Conservation (phyloP, 2,888 invertebrate species). For the Pachydiplax longipennis region DNA sequence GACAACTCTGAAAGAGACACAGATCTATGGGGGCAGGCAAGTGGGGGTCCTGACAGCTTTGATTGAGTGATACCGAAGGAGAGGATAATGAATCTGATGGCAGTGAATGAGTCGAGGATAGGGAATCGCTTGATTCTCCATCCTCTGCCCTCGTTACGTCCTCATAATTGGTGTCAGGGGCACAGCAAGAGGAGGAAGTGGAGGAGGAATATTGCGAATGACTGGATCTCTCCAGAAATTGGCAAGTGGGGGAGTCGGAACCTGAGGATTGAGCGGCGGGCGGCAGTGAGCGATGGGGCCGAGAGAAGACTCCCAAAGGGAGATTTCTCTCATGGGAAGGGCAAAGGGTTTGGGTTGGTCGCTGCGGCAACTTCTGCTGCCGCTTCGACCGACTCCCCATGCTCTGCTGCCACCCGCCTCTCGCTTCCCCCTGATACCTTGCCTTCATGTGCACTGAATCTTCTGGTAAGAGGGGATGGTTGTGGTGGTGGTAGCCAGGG, state of each 20-base stretch:
- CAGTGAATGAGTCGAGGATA: constrained; percentile 41
- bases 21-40: constrained; percentile 27
- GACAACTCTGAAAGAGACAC: constrained; percentile 36
- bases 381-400: constrained; percentile 26
- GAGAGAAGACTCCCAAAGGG: constrained; percentile 37
- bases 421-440: constrained; percentile 46
- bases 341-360: constrained; percentile 34
- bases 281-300: constrained; percentile 46
- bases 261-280: constrained; percentile 40
- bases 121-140: constrained; percentile 39
- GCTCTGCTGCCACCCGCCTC: constrained; percentile 46
- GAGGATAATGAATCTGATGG: constrained; percentile 44
- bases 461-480: constrained; percentile 30
- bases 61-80: not conserved
- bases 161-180: constrained; percentile 20
- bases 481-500: constrained; percentile 19
- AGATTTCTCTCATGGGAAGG: constrained; percentile 35
- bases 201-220: constrained; percentile 21
- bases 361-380: not conserved
- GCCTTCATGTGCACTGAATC: constrained; percentile 26
- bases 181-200: constrained; percentile 25
- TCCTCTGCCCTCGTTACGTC: constrained; percentile 35
- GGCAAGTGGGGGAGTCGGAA: constrained; percentile 45
- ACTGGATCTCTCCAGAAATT: constrained; percentile 18
- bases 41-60: constrained; percentile 10